Conservation (phyloP, 2,888 invertebrate species). For the Chelonus formosanus region DNA sequence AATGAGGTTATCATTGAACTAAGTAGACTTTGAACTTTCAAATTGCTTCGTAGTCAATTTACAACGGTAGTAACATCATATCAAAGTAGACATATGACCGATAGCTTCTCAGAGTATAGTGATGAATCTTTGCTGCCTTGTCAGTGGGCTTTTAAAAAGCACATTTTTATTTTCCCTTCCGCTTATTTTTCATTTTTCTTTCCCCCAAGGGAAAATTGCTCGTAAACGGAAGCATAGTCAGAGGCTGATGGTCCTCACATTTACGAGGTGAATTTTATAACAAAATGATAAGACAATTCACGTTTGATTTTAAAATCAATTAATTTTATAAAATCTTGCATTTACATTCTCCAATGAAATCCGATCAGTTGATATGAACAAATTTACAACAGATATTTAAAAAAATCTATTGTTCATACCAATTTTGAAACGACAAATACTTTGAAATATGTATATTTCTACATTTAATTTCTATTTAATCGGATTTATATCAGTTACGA, state of each 20-base stretch:
- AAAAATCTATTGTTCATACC: too few species aligned
- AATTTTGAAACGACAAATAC: too few species aligned
- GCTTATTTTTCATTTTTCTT: background rate
- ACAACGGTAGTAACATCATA: constrained; percentile 4
- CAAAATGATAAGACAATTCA: background rate
- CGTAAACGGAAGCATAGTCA: too few species aligned
- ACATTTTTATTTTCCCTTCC: background rate
- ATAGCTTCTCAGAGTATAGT: background rate
- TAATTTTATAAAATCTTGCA: background rate
- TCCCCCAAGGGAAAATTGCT: too few species aligned
- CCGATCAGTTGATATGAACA: too few species aligned
- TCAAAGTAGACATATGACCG: constrained; percentile 3
- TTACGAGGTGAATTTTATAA: background rate
- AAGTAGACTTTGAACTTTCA: constrained; percentile 14
- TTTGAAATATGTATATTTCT: too few species aligned
- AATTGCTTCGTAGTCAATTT: constrained; percentile 14
- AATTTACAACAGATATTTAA: too few species aligned
- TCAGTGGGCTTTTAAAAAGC: background rate
- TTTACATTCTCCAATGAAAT: too few species aligned
- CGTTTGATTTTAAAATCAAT: constrained; percentile 1
- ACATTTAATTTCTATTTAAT: too few species aligned
- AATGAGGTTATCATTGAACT: constrained; percentile 11
- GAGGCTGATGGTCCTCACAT: too few species aligned
- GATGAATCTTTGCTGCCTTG: background rate
- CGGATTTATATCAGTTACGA: too few species aligned